Conservation (phyloP, 2,113 vertebrate genomes). For the Odontophorus gujanensis region DNA sequence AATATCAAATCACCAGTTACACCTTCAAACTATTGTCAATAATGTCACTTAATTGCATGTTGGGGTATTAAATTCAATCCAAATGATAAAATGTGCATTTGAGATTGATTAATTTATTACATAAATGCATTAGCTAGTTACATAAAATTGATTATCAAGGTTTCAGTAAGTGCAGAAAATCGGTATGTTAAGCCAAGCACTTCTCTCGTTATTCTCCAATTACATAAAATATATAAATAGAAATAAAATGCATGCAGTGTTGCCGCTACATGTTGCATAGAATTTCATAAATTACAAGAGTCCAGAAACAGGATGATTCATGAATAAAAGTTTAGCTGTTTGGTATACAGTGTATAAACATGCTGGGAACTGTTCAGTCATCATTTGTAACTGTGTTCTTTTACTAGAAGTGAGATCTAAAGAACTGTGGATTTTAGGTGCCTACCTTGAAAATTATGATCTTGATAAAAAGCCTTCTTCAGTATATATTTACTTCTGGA, state of each 20-base stretch:
- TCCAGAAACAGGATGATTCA: neutral
- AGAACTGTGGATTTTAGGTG: neutral
- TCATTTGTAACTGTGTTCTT: neutral
- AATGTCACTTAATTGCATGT: slow-evolving; percentile 38
- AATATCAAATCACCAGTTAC: slow-evolving; percentile 58
- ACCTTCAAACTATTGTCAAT: slow-evolving; percentile 31
- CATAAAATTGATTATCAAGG: slow-evolving; percentile 60
- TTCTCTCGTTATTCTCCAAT: slow-evolving; percentile 42
- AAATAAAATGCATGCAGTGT: no score
- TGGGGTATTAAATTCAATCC: slow-evolving; percentile 51
- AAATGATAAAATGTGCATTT: slow-evolving; percentile 45
- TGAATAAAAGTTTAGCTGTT: neutral
- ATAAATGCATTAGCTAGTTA: slow-evolving; percentile 55
- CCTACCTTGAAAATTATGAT: neutral
- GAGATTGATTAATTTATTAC: slow-evolving; percentile 68
- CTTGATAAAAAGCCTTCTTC: neutral
- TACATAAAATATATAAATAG: neutral
- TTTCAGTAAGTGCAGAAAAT: slow-evolving; percentile 52
- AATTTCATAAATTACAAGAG: neutral
- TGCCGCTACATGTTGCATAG: neutral
- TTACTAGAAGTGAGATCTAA: neutral
- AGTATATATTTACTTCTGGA: neutral
- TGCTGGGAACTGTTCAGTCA: neutral
- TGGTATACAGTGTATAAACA: neutral
- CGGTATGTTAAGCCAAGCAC: slow-evolving; percentile 7